These are phyloP conservation scores for Rhagoletis zephyria DNA, from an alignment of 1,140 invertebrate species.

Conservation along the genomic window DNA sequence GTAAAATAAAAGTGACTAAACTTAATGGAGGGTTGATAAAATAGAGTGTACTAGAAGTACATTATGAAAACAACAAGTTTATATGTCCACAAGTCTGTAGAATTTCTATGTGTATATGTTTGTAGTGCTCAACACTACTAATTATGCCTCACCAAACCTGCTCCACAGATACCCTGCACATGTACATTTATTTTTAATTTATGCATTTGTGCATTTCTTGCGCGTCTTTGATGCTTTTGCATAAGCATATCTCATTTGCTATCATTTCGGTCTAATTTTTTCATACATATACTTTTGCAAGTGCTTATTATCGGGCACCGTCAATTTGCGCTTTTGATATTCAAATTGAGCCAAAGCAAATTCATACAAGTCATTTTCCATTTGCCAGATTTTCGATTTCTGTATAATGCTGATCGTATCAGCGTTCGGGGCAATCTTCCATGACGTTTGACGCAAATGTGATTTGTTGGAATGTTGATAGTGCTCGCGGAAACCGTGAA, in stretches of 20 bases:
- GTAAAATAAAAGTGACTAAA: too few species aligned
- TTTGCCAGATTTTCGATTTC: slow-evolving; percentile 90
- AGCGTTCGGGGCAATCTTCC: slow-evolving; percentile 87
- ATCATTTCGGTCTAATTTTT: slow-evolving; percentile 93
- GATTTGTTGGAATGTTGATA: slow-evolving; percentile 91
- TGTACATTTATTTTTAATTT: neutral
- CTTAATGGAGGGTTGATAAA: too few species aligned
- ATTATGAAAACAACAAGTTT: too few species aligned
- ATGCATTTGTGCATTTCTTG: slow-evolving; percentile 27
- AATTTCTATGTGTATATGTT: too few species aligned
- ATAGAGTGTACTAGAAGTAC: too few species aligned
- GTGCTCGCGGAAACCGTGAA: slow-evolving; percentile 88
- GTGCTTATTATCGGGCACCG: slow-evolving; percentile 74
- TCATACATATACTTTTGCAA: slow-evolving; percentile 91
- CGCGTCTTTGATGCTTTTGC: slow-evolving; percentile 11
- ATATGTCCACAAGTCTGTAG: too few species aligned
- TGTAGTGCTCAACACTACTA: neutral
- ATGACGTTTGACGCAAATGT: slow-evolving; percentile 93
- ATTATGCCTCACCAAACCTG: neutral
- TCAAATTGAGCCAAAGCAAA: slow-evolving; percentile 94
- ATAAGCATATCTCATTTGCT: neutral
- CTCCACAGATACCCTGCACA: neutral
- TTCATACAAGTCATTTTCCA: slow-evolving; percentile 98
- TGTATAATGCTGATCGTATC: slow-evolving; percentile 86
- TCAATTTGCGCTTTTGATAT: slow-evolving; percentile 83